Base-by-base conservation (phyloP, 2,888 invertebrate genomes). In the Cataglyphis livida region DNA sequence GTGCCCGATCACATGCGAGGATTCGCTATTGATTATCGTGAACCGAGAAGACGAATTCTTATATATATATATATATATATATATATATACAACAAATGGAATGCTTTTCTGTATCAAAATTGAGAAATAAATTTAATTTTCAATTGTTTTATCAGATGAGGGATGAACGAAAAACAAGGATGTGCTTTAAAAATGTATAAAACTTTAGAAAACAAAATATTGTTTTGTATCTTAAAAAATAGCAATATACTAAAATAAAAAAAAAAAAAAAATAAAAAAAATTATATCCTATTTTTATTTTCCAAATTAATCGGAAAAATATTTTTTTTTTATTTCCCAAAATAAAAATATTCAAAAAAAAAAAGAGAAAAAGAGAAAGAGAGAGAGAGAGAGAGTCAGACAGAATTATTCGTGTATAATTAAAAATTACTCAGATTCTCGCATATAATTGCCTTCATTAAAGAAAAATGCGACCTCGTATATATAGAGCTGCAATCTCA, bases 191-290 rank as follows among this genome's bases (percentile, higher is more conserved):
- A 74, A 18, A 25, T 10, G 51, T 54, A 38, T 10, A 15, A 12
- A 15, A 12, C 1, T 9, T 21, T 38, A 59, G 3, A 18, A 59
- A 35, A 59, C 18, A 59, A 48, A 48, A 48, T 48, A 61, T 38
- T 41, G n/a, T 38, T 10, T 57, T 0, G 6, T 15, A n/a, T 25
- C 25, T 35, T 25, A 65, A 65, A 65, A 9, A 35, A 35, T 35
- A 35, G 5, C 44, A 48, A 0, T 21, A 12, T 64, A 44, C 44
- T 12, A 38, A 9, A 10, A 38, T 38, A 9, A n/a, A 5, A 32
- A 10, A 64, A 32, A 18, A 35, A 74, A 74, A 18, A 48, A 74
- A 74, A 74, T 59, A n/a, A 73, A 4, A 25, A 25, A 7, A n/a
- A 28, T 25, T 44, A 25, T 35, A 71, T 35, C n/a, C 15, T 35